These are phyloP conservation scores for Antechinus flavipes DNA, from an alignment of 2,113 vertebrate genomes.

Conservation along the genomic window DNA sequence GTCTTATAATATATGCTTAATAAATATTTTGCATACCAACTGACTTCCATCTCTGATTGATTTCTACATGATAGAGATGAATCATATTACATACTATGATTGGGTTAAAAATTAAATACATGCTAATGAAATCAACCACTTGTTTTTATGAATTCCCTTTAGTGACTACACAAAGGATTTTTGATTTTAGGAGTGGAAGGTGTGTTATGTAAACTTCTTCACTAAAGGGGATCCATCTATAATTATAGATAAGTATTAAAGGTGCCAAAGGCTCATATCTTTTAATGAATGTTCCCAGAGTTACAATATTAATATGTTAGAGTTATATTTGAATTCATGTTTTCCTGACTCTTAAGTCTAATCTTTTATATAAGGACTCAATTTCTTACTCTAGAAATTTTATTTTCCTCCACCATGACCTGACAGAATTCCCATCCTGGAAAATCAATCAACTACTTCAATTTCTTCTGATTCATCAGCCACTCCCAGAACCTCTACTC, in stretches of 20 bases:
- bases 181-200: background rate
- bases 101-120: background rate
- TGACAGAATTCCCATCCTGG: background rate
- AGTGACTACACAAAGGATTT: background rate
- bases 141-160: background rate
- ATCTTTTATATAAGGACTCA: background rate
- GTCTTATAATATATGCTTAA: background rate
- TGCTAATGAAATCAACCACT: background rate
- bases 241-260: background rate
- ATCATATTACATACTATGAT: background rate
- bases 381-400: background rate
- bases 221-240: background rate
- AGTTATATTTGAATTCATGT: background rate
- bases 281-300: background rate
- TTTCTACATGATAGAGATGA: background rate
- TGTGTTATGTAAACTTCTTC: background rate
- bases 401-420: background rate
- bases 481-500: background rate
- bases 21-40: background rate
- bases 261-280: background rate
- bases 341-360: background rate
- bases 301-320: background rate
- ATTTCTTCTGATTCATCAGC: no score
- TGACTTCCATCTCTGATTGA: background rate
- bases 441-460: background rate